These are phyloP conservation scores for Dallia pectoralis DNA, from an alignment of 2,797 vertebrate genomes.

Conservation along the genomic window DNA sequence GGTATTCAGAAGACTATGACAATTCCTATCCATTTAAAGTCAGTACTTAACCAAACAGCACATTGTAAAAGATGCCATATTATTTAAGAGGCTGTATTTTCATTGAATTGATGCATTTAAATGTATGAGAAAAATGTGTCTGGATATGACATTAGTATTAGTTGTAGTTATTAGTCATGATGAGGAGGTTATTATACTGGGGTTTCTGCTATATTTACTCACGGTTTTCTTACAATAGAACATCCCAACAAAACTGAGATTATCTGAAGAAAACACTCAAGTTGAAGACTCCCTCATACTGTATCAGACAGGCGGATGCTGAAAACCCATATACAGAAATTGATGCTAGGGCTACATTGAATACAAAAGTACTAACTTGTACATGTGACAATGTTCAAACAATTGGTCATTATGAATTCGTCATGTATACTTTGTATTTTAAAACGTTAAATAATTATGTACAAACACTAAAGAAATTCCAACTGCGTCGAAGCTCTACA, in stretches of 20 bases:
- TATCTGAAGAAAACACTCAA: background rate
- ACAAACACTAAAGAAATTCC: constrained; percentile 60
- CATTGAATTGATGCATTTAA: background rate
- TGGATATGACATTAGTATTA: background rate
- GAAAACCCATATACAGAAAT: constrained; percentile 44
- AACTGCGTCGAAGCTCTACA: constrained; percentile 70
- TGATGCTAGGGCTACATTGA: background rate
- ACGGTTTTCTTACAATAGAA: background rate
- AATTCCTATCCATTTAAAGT: background rate
- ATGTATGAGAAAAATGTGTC: background rate
- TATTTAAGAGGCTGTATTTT: background rate
- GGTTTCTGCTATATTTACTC: background rate
- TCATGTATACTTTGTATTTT: background rate
- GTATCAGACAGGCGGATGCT: constrained; percentile 26
- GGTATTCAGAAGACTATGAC: background rate
- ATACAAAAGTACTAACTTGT: background rate
- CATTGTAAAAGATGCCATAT: background rate
- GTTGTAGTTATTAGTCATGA: background rate
- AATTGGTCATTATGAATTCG: background rate
- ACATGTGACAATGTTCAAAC: background rate
- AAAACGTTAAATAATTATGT: constrained; percentile 45
- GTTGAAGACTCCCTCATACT: constrained; percentile 7
- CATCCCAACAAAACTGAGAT: constrained; percentile 1
- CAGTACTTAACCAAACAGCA: background rate
- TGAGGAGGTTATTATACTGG: background rate